Base-by-base conservation (phyloP, 1,140 invertebrate species). In the Cherax destructor region DNA sequence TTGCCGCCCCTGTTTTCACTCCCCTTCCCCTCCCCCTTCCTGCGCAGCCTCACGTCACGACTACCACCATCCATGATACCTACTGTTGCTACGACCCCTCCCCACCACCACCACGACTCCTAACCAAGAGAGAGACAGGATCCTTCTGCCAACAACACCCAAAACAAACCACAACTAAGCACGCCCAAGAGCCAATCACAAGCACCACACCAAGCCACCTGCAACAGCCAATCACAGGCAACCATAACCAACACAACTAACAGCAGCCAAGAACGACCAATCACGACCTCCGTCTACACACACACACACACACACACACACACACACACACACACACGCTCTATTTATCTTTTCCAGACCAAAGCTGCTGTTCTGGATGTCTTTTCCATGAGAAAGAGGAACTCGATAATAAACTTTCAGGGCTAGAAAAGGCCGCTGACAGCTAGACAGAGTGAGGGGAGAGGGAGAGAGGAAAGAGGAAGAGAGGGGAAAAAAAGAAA, bases 381-480 rank as follows among this genome's bases (percentile, higher is more conserved):
- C 81, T 65, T 69, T 83, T 83, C 24, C 81, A 83, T 41, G 81
- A 65, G 80, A 72, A 78, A 78, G 72, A 61, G 41, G 77, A 52
- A 79, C 21, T 41, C 30, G 16, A 84, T 65, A 84, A 84, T 84
- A 84, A 84, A 84, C 65, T 47, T 84, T 47, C 65, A 49, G 21
- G 9, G 16, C 59, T 84, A 41, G 76, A 65, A 65, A 79, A 50
- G 76, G 47, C 5, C 30, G 21, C 74, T 61, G 85, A 78, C 50
- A 79, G 30, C 18, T n/a, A 4, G 74, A n/a, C 13, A 41, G 4
- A n/a, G 77, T 9, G 16, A 24, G 41, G 11, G 59, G 18, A 9
- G 30, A 1, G 18, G 59, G 11, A 21, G 47, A 16, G 47, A 30
- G 16, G 24, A n/a, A 50, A 50, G 16, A n/a, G 49, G 72, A 56